These are phyloP conservation scores for Adelges cooleyi DNA, from an alignment of 1,140 invertebrate genomes.

Conservation along the genomic window DNA sequence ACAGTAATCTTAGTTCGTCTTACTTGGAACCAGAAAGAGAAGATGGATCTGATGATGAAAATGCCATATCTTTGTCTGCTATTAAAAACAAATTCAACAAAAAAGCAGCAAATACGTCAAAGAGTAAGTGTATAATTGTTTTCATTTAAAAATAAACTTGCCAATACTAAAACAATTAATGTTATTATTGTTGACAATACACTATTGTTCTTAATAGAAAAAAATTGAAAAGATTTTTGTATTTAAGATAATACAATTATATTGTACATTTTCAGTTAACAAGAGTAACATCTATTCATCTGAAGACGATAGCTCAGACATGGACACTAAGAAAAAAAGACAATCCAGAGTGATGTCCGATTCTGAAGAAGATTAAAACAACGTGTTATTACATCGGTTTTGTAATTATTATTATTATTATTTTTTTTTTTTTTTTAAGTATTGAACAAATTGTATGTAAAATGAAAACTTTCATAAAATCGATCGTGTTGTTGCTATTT, in stretches of 20 bases:
- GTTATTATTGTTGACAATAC: too few relatives aligned
- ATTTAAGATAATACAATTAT: neutral
- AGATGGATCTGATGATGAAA: slow-evolving; percentile 81
- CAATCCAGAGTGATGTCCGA: slow-evolving; percentile 70
- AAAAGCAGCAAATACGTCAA: slow-evolving; percentile 22
- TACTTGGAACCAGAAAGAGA: slow-evolving; percentile 56
- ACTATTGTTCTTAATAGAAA: too few relatives aligned
- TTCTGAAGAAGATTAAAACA: slow-evolving; percentile 68
- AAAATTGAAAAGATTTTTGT: neutral
- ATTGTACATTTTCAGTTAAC: slow-evolving; percentile 36
- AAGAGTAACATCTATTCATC: slow-evolving; percentile 78
- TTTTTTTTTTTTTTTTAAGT: too few relatives aligned
- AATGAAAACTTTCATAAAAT: too few relatives aligned
- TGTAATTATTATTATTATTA: too few relatives aligned
- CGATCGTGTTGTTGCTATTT: too few relatives aligned
- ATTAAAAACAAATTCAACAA: slow-evolving; percentile 90
- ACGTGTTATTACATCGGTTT: too few relatives aligned
- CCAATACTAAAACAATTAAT: too few relatives aligned
- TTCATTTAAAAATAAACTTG: too few relatives aligned
- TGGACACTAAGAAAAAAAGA: slow-evolving; percentile 60
- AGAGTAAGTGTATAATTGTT: neutral
- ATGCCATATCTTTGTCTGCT: slow-evolving; percentile 77
- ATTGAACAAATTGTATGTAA: too few relatives aligned
- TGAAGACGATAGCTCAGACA: slow-evolving; percentile 78
- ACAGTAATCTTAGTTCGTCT: slow-evolving; percentile 45